Evolutionary conservation across 1,140 invertebrate genomes (phyloP).

Genomic region (Matsumurasca onukii): DNA sequence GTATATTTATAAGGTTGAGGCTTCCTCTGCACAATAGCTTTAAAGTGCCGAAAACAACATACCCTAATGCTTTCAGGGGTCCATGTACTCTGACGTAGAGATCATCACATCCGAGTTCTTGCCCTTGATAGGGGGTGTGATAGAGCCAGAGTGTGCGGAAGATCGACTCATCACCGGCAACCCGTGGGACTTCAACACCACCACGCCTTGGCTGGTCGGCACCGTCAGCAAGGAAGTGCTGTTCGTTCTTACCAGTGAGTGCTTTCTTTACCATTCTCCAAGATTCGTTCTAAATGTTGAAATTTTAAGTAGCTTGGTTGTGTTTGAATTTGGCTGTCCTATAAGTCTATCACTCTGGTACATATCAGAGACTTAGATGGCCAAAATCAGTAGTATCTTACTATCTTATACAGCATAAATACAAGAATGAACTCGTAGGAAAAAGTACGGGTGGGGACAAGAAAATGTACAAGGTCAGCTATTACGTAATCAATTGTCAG

Average conservation of each 20-base stretch:
- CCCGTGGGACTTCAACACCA: constrained; percentile 8
- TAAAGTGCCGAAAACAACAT: neutral
- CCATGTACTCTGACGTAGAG: constrained; percentile 2
- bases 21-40: neutral
- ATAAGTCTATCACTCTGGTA: too few relatives aligned
- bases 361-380: too few relatives aligned
- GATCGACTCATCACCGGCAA: constrained; percentile 3
- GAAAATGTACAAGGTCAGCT: too few relatives aligned
- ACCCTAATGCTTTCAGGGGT: neutral
- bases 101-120: neutral
- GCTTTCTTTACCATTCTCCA: neutral
- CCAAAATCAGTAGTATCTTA: too few relatives aligned
- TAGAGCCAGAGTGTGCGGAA: neutral
- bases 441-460: too few relatives aligned
- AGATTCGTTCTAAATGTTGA: neutral
- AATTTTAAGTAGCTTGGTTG: too few relatives aligned
- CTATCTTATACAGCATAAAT: too few relatives aligned
- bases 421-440: too few relatives aligned
- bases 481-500: too few relatives aligned
- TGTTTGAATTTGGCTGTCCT: too few relatives aligned
- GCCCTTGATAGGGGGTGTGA: neutral
- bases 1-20: too few relatives aligned
- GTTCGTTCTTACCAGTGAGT: neutral
- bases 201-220: neutral
- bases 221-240: neutral